phyloP scores from a whole-genome alignment of 2,113 vertebrate genomes.

The Eurypyga helias region DNA sequence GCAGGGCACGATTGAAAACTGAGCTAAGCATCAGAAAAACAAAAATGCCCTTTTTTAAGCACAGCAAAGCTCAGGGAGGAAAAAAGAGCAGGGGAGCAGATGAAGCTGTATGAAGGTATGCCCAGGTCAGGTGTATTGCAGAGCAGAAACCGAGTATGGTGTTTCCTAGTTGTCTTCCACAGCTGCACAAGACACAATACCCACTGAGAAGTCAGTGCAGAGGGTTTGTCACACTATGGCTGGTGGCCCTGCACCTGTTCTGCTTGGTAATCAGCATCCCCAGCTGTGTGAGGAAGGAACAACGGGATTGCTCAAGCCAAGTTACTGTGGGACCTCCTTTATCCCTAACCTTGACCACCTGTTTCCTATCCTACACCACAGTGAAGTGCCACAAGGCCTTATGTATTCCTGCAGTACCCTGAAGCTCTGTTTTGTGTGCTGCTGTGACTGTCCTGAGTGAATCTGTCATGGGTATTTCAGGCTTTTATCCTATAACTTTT shows the following conservation, averaged over 20 bases:
- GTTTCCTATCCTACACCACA: background rate
- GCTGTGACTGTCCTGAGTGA: background rate
- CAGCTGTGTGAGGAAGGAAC: background rate
- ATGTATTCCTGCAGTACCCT: background rate
- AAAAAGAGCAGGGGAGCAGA: background rate
- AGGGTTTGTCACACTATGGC: too few species aligned
- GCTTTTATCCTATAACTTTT: background rate
- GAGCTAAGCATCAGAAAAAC: background rate
- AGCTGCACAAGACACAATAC: background rate
- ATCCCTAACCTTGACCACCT: background rate
- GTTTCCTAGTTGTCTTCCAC: background rate
- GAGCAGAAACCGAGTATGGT: background rate
- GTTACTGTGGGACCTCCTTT: background rate
- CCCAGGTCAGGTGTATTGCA: fast-evolving
- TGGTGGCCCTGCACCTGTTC: background rate
- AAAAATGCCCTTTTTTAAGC: background rate
- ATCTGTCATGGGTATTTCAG: background rate
- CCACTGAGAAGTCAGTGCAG: background rate
- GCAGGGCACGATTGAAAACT: background rate
- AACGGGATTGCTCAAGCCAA: background rate
- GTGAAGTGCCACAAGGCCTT: too few species aligned
- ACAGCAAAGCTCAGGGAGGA: background rate
- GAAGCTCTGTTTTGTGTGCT: background rate
- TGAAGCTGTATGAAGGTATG: background rate
- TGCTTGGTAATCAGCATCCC: background rate